Evolutionary conservation across 2,888 invertebrate species (phyloP), one percentile per base, ranked within the genome.

Genomic region (Amiota minor): DNA sequence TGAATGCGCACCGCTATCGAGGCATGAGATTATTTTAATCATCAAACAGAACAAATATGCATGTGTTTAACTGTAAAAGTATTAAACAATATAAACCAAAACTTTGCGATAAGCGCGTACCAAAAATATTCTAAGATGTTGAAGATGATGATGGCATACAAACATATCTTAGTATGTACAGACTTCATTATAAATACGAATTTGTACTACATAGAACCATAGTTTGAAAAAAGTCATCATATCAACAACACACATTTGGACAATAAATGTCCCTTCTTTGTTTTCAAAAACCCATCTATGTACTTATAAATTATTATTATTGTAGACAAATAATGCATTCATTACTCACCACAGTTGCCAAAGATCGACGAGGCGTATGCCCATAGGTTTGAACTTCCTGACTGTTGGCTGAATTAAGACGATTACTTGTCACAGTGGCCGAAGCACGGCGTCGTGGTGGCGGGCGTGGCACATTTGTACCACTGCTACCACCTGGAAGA

Each of bases 391-490:
- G 76, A 59, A 18, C 81, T 75, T 86, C 86, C 72, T 76, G 74
- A n/a, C 69, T 65, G 9, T 77, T 77, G 23, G 73, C 49, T 18
- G 81, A 80, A 45, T 80, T 75, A 45, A 73, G 75, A 59, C 81
- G 80, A 14, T 85, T 85, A 62, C 86, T 86, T 65, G 86, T 84
- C 72, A 88, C 86, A 55, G 90, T 89, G 56, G 87, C 85, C 35
- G 35, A 35, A 64, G 90, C 86, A 35, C 89, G 86, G 45, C 90
- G 87, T 18, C 89, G 86, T 9, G 89, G 90, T 73, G 89, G 89
- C 71, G 89, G 89, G 72, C 88, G 86, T 77, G 90, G 89, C 77
- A 82, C 86, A 72, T 87, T 82, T 65, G 76, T 80, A 55, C 77
- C 79, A 9, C 50, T 23, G 35, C 67, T 50, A n/a, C 45, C 49